Evolutionary conservation across 2,888 invertebrate species (phyloP).

Genomic region (Pollenia labialis): DNA sequence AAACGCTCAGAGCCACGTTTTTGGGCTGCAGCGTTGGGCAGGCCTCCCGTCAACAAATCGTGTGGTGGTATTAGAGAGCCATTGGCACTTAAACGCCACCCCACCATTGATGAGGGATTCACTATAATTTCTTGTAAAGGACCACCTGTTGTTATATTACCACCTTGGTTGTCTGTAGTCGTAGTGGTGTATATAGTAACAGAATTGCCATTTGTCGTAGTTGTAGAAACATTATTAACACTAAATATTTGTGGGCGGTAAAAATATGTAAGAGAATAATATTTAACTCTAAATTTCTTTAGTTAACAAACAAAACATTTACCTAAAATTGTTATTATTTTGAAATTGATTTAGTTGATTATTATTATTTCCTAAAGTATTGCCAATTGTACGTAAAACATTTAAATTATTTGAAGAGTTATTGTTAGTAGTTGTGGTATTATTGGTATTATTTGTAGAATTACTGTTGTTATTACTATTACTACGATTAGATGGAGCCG

Average conservation of each 20-base stretch:
- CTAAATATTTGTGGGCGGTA: constrained; percentile 16
- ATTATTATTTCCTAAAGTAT: constrained; percentile 83
- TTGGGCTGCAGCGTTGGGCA: constrained; percentile 82
- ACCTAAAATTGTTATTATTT: constrained; percentile 82
- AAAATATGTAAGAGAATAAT: background rate
- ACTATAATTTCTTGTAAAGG: constrained; percentile 84
- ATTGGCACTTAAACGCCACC: constrained; percentile 84
- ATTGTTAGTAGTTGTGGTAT: constrained; percentile 76
- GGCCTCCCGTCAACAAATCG: constrained; percentile 82
- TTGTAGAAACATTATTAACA: constrained; percentile 70
- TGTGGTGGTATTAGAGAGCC: constrained; percentile 84
- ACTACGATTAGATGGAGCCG: constrained; percentile 76
- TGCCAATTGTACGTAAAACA: constrained; percentile 84
- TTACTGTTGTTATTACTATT: constrained; percentile 82
- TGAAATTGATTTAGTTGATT: constrained; percentile 84
- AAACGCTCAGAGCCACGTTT: constrained; percentile 88
- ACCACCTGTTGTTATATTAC: constrained; percentile 80
- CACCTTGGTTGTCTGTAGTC: constrained; percentile 81
- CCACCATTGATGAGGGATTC: constrained; percentile 84
- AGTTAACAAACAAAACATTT: constrained; percentile 74
- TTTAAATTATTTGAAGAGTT: constrained; percentile 81
- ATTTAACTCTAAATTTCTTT: background rate
- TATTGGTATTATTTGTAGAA: constrained; percentile 76
- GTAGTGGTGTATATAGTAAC: constrained; percentile 82
- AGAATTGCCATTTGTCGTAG: constrained; percentile 77